These are phyloP conservation scores for Sialia sialis DNA, from an alignment of 2,113 vertebrate species.

Conservation along the genomic window DNA sequence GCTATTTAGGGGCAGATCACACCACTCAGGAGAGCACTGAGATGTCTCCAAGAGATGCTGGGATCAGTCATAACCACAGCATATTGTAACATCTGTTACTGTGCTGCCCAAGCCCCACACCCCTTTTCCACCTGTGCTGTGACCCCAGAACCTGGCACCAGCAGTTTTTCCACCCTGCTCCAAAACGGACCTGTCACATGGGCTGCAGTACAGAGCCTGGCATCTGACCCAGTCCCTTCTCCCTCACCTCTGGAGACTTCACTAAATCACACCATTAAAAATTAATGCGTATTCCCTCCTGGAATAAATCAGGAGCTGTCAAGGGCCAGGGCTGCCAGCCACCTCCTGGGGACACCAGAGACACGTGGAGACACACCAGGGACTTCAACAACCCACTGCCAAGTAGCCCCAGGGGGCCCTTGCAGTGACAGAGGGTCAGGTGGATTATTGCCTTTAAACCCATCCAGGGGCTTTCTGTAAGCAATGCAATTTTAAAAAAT, in stretches of 20 bases:
- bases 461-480: constrained; percentile 1
- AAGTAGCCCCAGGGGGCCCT: neutral
- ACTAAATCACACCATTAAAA: constrained; percentile 5
- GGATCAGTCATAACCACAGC: neutral
- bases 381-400: neutral
- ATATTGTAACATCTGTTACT: neutral
- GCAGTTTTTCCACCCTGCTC: fast-evolving
- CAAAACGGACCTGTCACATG: neutral
- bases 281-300: neutral
- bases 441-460: constrained; percentile 34
- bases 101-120: neutral
- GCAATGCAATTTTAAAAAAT: neutral
- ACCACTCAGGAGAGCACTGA: neutral
- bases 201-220: neutral
- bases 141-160: neutral
- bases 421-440: neutral
- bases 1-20: neutral
- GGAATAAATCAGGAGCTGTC: neutral
- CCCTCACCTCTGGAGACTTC: neutral
- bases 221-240: neutral
- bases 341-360: neutral
- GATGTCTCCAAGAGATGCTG: neutral
- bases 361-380: fast-evolving
- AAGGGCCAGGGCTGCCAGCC: neutral
- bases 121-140: neutral